phyloP scores from a whole-genome alignment of 2,797 vertebrate species.

The Trematomus bernacchii region DNA sequence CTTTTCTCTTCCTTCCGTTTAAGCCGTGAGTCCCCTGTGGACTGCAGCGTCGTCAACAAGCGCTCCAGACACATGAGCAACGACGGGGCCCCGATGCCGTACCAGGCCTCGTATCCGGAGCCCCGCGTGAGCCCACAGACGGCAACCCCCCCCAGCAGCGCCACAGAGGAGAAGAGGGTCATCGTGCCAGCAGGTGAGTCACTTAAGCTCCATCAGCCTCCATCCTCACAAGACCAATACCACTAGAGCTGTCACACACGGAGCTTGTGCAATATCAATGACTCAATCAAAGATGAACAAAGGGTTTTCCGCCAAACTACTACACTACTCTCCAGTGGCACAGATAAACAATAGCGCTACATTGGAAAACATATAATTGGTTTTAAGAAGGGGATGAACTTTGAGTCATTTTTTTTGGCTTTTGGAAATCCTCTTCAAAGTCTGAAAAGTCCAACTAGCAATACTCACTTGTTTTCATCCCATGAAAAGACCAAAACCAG shows the following conservation, averaged over 20 bases:
- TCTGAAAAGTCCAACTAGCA: background rate
- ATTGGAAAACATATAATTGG: background rate
- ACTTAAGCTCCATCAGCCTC: background rate
- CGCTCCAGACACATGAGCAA: slow-evolving; percentile 85
- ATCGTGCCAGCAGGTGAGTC: slow-evolving; percentile 87
- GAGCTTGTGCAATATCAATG: slow-evolving; percentile 30
- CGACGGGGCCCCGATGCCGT: slow-evolving; percentile 80
- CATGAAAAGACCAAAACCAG: background rate
- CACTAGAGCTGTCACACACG: slow-evolving; percentile 20
- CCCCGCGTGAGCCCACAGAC: slow-evolving; percentile 82
- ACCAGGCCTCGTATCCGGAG: slow-evolving; percentile 84
- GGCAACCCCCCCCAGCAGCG: slow-evolving; percentile 74
- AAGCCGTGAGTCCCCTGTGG: slow-evolving; percentile 86
- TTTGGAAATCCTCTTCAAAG: background rate
- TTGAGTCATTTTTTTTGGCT: background rate
- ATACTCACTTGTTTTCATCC: background rate
- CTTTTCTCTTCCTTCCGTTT: background rate
- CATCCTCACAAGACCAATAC: slow-evolving; percentile 8
- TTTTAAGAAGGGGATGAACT: too few species aligned
- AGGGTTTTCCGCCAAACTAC: slow-evolving; percentile 7
- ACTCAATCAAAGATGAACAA: slow-evolving; percentile 23
- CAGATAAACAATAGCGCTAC: background rate
- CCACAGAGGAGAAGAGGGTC: slow-evolving; percentile 89
- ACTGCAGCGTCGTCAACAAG: slow-evolving; percentile 84
- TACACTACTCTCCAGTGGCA: background rate